Base-by-base conservation (phyloP, 2,797 vertebrate species). In the Lacerta agilis region DNA sequence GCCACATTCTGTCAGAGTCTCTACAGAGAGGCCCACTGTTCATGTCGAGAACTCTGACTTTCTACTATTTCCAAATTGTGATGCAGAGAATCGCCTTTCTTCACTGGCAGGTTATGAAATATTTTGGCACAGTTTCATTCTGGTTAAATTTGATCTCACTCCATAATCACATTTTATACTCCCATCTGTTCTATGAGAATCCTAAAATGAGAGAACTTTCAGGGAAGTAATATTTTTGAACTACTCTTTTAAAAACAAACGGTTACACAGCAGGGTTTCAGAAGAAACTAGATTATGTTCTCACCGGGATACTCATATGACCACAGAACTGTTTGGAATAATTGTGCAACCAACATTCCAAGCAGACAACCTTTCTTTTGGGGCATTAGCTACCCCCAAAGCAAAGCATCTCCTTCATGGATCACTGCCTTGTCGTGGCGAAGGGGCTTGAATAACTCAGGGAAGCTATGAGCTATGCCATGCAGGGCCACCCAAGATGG, bases 111-210 rank as follows among this genome's bases (percentile, higher is more conserved):
- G 27, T 72, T 49, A 38, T 72, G 49, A 86, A 86, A 86, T 25
- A 83, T 64, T 72, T 25, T 82, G 64, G 79, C 79, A 45, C 20
- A 36, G 77, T 58, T 86, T 78, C 45, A 43, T 86, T 82, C 72
- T 66, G 82, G 27, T 72, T 69, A 71, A 55, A 82, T 89, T 79
- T 79, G 66, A 83, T 86, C 18, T 72, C 72, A 10, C 71, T 86
- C 49, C 45, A 29, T 86, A 64, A 73, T 73, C 61, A n/a, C 85
- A 55, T 85, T 86, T 83, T 72, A 49, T 85, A 75, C 17, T 75
- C 69, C 85, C 85, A 83, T 86, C 80, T 89, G 75, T 73, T 89
- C 80, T 45, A 64, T 79, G 71, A 71, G 88, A 72, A 79, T 1
- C 17, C 66, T 72, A 86, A 87, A 89, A 83, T 58, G 78, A 86